Percentiles rank a stretch among this genome's conserved stretches.
Evolutionary conservation across 2,797 vertebrate genomes (phyloP).

Genomic region (Hylomyscus alleni): DNA sequence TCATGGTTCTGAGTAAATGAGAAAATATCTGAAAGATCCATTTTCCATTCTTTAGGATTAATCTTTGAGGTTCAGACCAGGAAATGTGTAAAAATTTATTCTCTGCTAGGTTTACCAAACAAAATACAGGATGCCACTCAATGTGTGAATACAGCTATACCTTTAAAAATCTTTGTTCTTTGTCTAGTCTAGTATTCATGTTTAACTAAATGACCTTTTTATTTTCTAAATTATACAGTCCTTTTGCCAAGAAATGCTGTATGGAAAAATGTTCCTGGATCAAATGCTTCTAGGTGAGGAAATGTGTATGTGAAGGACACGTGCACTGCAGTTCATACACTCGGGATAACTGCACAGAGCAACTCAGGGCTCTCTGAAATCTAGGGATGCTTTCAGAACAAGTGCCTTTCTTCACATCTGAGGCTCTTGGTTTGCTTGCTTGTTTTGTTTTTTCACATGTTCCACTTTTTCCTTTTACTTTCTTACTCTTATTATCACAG

Average conservation of each 20-base stretch:
- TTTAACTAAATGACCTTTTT: neutral
- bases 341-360: neutral
- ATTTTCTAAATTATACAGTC: neutral
- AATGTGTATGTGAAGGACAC: neutral
- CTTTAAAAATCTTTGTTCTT: constrained; percentile 6
- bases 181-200: constrained; percentile 37
- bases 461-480: neutral
- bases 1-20: neutral
- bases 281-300: neutral
- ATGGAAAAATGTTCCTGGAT: neutral
- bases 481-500: neutral
- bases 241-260: neutral
- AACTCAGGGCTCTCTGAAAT: neutral
- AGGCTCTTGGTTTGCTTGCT: neutral
- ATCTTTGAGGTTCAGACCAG: neutral
- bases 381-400: neutral
- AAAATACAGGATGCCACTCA: neutral
- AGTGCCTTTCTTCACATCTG: neutral
- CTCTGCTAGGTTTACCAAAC: neutral
- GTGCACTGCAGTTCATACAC: neutral
- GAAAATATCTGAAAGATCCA: constrained; percentile 30
- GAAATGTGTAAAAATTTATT: neutral
- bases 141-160: neutral
- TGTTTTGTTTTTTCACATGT: neutral
- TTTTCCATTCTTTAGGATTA: neutral